Conservation (phyloP, 2,113 vertebrate genomes). For the Cynopterus brachyotis region DNA sequence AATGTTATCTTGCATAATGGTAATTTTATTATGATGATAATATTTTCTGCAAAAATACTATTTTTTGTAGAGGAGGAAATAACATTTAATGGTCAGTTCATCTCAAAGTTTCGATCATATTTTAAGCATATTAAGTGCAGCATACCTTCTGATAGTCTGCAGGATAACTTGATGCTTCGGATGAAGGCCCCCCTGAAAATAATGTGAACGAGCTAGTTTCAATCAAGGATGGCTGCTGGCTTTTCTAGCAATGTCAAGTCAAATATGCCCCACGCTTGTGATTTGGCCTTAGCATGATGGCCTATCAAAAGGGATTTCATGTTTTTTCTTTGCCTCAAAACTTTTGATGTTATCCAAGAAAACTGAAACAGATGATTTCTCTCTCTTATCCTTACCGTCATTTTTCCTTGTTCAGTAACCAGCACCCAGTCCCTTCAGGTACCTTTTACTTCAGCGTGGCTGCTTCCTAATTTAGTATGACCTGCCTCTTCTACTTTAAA, state of each 20-base stretch:
- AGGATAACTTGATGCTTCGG: background rate
- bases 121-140: background rate
- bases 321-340: background rate
- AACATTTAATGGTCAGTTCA: background rate
- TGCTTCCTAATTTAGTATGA: background rate
- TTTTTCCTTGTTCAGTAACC: background rate
- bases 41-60: background rate
- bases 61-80: background rate
- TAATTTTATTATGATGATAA: background rate
- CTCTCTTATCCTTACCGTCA: background rate
- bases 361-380: background rate
- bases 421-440: background rate
- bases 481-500: background rate
- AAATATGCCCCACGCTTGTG: background rate
- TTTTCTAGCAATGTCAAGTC: background rate
- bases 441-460: background rate
- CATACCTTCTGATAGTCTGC: background rate
- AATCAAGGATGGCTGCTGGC: background rate
- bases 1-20: background rate
- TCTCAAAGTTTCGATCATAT: background rate
- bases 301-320: background rate
- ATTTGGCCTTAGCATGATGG: background rate
- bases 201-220: background rate
- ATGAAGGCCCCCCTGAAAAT: background rate
- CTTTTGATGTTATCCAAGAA: background rate